A percentile compares a stretch with the other conserved stretches of the same genome.
Conservation (phyloP, 2,113 vertebrate genomes). For the Corythornis madagascariensis region DNA sequence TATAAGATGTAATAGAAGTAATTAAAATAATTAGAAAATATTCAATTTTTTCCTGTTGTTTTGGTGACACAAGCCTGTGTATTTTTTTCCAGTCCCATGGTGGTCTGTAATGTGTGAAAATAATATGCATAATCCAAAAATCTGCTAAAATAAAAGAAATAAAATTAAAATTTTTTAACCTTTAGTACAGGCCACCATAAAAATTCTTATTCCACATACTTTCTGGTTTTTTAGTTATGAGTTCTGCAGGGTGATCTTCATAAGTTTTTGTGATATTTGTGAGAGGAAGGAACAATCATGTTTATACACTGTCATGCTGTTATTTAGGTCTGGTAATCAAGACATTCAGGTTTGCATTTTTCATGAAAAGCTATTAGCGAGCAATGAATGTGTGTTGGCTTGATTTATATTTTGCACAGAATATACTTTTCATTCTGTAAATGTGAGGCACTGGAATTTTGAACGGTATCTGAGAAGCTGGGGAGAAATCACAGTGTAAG, state of each 20-base stretch:
- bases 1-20: neutral
- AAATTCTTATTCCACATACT: neutral
- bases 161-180: neutral
- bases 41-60: neutral
- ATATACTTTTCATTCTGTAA: neutral
- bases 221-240: neutral
- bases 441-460: neutral
- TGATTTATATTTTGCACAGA: neutral
- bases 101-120: neutral
- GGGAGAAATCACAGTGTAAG: neutral
- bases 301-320: neutral
- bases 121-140: neutral
- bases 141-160: neutral
- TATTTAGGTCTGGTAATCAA: neutral
- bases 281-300: neutral
- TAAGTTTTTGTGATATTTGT: neutral
- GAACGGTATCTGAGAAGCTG: neutral
- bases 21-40: neutral
- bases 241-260: neutral
- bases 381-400: fast-evolving
- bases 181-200: neutral
- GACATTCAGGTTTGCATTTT: neutral
- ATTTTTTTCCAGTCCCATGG: neutral
- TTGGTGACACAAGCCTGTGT: neutral
- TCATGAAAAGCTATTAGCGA: neutral